Conservation (phyloP, 2,888 invertebrate genomes). For the Fragum whitleyi region DNA sequence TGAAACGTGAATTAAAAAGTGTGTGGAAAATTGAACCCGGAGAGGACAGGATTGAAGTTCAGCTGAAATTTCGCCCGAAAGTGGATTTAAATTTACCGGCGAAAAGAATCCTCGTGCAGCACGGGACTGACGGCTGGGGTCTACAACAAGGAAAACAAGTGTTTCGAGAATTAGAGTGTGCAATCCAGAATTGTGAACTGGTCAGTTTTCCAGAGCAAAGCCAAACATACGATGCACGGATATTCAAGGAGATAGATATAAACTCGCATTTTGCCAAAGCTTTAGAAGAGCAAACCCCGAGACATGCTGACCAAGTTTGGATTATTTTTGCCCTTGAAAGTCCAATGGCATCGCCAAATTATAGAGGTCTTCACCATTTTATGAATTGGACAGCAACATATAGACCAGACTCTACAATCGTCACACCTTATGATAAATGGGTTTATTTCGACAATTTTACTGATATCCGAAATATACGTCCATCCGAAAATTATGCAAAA, state of each 20-base stretch:
- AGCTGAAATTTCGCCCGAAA: conserved; percentile 70
- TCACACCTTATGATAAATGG: conserved; percentile 98
- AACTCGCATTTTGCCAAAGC: conserved; percentile 54
- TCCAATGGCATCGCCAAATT: conserved; percentile 95
- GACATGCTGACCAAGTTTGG: conserved; percentile 89
- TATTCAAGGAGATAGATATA: conserved; percentile 87
- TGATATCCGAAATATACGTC: conserved; percentile 78
- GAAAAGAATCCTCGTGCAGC: conserved; percentile 67
- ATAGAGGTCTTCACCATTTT: conserved; percentile 90
- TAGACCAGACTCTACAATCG: conserved; percentile 96
- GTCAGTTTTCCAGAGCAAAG: conserved; percentile 90
- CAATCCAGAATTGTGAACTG: conserved; percentile 93
- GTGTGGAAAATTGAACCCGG: conserved; percentile 45
- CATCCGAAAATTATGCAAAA: conserved; percentile 85
- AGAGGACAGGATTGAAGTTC: conserved; percentile 75
- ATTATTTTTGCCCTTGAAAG: conserved; percentile 97
- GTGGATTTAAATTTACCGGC: conserved; percentile 38
- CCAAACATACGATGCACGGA: conserved; percentile 91
- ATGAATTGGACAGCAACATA: conserved; percentile 99
- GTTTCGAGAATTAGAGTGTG: conserved; percentile 91
- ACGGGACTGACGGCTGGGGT: conserved; percentile 63
- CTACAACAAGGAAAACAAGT: conserved; percentile 87
- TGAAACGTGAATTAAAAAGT: conserved; percentile 6
- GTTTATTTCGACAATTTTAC: conserved; percentile 92
- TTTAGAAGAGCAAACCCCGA: conserved; percentile 7